Evolutionary conservation across 2,888 invertebrate species (phyloP).

Genomic region (Trachelus iudaicus): DNA sequence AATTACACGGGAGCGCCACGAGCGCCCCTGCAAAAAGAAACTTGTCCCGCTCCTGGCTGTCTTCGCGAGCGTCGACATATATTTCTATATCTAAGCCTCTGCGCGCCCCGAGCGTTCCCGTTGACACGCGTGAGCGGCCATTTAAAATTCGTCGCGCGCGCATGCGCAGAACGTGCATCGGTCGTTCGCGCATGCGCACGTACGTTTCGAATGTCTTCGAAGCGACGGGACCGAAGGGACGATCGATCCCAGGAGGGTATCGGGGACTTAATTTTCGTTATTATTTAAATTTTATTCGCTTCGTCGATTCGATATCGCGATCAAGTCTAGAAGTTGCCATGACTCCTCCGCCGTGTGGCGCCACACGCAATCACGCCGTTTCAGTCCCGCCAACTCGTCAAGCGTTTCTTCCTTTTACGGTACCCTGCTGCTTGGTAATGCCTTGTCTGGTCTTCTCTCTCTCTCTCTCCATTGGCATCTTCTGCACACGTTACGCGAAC

Average conservation of each 20-base stretch:
- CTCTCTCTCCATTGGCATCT: background rate
- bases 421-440: background rate
- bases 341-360: background rate
- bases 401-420: background rate
- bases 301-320: background rate
- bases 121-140: too few relatives aligned
- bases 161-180: too few relatives aligned
- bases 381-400: background rate
- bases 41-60: conserved; percentile 38
- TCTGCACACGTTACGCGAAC: background rate
- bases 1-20: conserved; percentile 44
- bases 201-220: background rate
- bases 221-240: background rate
- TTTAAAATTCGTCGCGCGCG: too few relatives aligned
- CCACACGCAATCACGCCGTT: background rate
- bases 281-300: background rate
- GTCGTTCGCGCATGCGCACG: too few relatives aligned
- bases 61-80: background rate
- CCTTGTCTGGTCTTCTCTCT: background rate
- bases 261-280: background rate
- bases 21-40: conserved; percentile 37
- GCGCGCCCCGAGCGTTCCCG: too few relatives aligned
- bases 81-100: background rate
- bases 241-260: background rate
- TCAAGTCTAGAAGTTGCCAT: background rate